Evolutionary conservation across 2,888 invertebrate genomes (phyloP), one percentile per base, ranked within the genome.

Genomic region (Ferdinandea cuprea): DNA sequence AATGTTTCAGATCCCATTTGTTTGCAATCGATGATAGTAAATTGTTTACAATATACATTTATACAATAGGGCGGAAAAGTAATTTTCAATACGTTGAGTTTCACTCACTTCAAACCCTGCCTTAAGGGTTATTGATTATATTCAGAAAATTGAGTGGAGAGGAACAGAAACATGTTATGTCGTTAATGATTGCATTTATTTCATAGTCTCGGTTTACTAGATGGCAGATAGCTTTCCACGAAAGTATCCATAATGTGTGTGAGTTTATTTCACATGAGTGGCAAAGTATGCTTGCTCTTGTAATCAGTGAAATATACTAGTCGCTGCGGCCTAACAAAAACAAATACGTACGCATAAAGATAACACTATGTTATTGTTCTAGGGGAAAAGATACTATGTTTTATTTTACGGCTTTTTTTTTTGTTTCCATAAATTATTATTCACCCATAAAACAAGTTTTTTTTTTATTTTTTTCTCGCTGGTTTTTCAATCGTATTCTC

Each of bases 61-160:
- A 21, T 7, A 42, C 8, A 42, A 19, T 7, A 37, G 13, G 37
- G 13, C 13, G 15, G 15, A 3, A 15, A 7, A 7, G 40, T 13
- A 7, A 15, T 6, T 13, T 44, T 44, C 17, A 19, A 8, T 44
- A 11, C 0, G 44, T 37, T 37, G n/a, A 25, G n/a, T 37, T 3
- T 37, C 13, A 15, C 1, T 37, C 44, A 44, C 30, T 28, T 30
- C 4, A 15, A 9, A 50, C 15, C 15, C 50, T 8, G 28, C n/a
- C 28, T 30, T 3, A 44, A 44, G 44, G 44, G 44, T 6, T 44
- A 44, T 44, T 11, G 44, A 44, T 44, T 44, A 44, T 44, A 19
- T 11, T 21, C 19, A 44, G 8, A 5, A 44, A 8, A 17, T 8
- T 19, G 9, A 7, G 37, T 13, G 7, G 15, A 40, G 37, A 40